Evolutionary conservation across 1,140 invertebrate genomes (phyloP).

Genomic region (Lepidurus apus): DNA sequence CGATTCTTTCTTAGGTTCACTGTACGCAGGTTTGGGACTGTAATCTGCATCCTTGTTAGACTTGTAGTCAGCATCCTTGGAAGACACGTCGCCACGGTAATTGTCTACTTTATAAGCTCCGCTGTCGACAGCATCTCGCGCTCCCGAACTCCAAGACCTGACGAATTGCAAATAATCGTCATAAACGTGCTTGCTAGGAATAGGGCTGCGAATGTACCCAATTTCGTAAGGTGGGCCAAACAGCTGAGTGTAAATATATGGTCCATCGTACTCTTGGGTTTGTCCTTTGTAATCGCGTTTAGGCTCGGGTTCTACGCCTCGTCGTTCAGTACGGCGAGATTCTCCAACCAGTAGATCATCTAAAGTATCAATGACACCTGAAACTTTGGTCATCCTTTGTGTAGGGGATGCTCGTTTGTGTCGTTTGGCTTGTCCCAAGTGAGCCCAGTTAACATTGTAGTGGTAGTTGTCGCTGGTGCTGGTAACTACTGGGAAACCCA

Average conservation of each 20-base stretch:
- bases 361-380: background rate
- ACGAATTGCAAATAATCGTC: slow-evolving; percentile 36
- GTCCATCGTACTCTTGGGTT: slow-evolving; percentile 35
- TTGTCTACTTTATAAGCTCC: slow-evolving; percentile 22
- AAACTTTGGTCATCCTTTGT: background rate
- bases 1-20: slow-evolving; percentile 25
- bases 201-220: slow-evolving; percentile 34
- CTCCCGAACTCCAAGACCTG: slow-evolving; percentile 31
- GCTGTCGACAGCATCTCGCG: slow-evolving; percentile 28
- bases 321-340: background rate
- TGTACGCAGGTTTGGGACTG: slow-evolving; percentile 24
- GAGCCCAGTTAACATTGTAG: slow-evolving; percentile 29
- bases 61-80: slow-evolving; percentile 24
- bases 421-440: background rate
- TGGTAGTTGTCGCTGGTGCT: slow-evolving; percentile 28
- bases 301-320: background rate
- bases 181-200: slow-evolving; percentile 34
- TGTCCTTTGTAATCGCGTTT: slow-evolving; percentile 26
- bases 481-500: slow-evolving; percentile 31
- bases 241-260: slow-evolving; percentile 33
- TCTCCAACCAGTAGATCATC: background rate
- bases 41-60: slow-evolving; percentile 3
- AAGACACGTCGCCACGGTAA: slow-evolving; percentile 12
- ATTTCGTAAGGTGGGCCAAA: slow-evolving; percentile 36
- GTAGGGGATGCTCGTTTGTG: background rate